These are phyloP conservation scores for Epistrophe eligans DNA, from an alignment of 2,888 invertebrate genomes.

Conservation along the genomic window DNA sequence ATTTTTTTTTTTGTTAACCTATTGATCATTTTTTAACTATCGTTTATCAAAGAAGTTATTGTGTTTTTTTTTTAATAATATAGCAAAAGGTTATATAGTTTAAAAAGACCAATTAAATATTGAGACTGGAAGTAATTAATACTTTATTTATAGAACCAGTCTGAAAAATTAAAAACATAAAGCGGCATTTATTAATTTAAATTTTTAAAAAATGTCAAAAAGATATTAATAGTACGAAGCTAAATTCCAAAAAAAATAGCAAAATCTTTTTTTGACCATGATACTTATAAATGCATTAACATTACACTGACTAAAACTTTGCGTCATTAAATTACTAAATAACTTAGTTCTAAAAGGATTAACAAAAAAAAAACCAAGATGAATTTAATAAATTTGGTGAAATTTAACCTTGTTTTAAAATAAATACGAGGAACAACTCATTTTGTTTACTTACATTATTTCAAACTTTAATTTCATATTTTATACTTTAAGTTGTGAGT, in stretches of 20 bases:
- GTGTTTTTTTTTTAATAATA: neutral
- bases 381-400: neutral
- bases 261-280: too few species aligned
- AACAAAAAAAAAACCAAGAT: neutral
- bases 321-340: too few species aligned
- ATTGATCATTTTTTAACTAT: neutral
- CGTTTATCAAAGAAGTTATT: neutral
- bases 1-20: neutral
- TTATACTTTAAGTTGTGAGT: neutral
- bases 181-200: too few species aligned
- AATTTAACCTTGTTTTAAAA: neutral
- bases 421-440: neutral
- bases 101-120: neutral
- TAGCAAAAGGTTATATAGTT: neutral
- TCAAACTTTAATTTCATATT: neutral
- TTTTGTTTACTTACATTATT: neutral
- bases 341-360: too few species aligned
- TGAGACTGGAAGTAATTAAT: neutral
- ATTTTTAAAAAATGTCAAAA: too few species aligned
- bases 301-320: too few species aligned
- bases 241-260: too few species aligned
- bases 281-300: too few species aligned
- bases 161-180: too few species aligned
- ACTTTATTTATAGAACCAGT: too few species aligned
- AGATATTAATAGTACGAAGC: too few species aligned